Evolutionary conservation across 23 tunicate species (phyloP), one percentile per base, ranked within the genome.

Genomic region (Oikopleura albicans): DNA sequence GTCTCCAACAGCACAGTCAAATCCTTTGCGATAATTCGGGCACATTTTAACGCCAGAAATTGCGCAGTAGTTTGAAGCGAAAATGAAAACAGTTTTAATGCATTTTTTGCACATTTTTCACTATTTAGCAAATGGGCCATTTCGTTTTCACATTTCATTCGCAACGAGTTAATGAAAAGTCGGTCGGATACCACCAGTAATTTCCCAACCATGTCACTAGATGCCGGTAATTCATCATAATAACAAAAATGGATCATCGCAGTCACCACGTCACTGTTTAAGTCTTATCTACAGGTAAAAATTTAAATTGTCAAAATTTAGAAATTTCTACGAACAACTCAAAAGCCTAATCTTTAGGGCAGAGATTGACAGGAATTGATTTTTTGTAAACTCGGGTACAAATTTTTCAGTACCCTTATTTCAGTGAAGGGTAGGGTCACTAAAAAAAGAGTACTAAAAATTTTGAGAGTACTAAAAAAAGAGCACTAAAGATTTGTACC

Each of bases 101-200:
- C 79, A 34, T 22, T 12, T 29, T 71, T 71, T 29, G 79, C 4
- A 31, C 79, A 71, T 12, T 12, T 71, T 71, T 71, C 79, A 12
- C 37, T 16, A 71, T 71, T 16, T 37, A 71, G 4, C 27, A 71
- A 2, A 2, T 12, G 28, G 34, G 36, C 79, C 79, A 71, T 34
- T 22, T 2, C 37, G 4, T 27, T 31, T 29, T 71, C 79, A 71
- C 79, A 71, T 16, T 31, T 27, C 35, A 29, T 22, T 29, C 79
- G 28, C 33, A 71, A 31, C 31, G 79, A 71, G 2, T 71, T 16
- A 2, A 29, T 29, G 79, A 71, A 29, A 16, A 71, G 31, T 16
- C 79, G 33, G 31, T 71, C 79, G 31, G 79, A 71, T 22, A 71
- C 4, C 79, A 71, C 79, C 79, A 71, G 31, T 71, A 71, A 29